Percentiles rank a stretch among this genome's conserved stretches.
These are phyloP conservation scores for Caenorhabditis sulstoni DNA, from an alignment of 2,888 invertebrate species.

Conservation along the genomic window DNA sequence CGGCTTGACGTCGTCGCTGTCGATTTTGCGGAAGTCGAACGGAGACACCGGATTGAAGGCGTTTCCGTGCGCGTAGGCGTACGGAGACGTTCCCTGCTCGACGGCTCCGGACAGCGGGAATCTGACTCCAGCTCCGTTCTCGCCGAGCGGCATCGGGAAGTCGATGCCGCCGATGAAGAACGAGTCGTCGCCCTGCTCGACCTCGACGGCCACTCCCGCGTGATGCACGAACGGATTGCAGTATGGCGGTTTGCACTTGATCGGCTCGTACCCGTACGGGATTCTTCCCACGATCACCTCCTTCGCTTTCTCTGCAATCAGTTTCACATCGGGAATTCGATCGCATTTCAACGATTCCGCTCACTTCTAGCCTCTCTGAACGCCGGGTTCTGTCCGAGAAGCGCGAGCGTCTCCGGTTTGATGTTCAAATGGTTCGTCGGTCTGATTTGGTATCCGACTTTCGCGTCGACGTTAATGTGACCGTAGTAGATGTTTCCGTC, in stretches of 20 bases:
- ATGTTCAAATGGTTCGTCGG: constrained; percentile 76
- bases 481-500: constrained; percentile 74
- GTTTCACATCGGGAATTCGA: neutral
- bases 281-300: constrained; percentile 75
- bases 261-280: constrained; percentile 77
- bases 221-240: constrained; percentile 79
- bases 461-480: constrained; percentile 69
- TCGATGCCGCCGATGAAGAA: constrained; percentile 78
- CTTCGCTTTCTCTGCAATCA: constrained; percentile 71
- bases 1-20: constrained; percentile 57
- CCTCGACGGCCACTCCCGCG: constrained; percentile 75
- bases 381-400: constrained; percentile 73
- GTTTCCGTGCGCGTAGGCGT: constrained; percentile 76
- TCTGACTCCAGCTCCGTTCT: constrained; percentile 75
- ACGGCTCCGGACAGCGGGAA: constrained; percentile 77
- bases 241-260: constrained; percentile 78
- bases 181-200: constrained; percentile 76
- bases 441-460: constrained; percentile 74
- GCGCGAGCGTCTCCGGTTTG: constrained; percentile 74
- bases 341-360: constrained; percentile 12
- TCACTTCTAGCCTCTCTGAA: constrained; percentile 76
- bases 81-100: constrained; percentile 76
- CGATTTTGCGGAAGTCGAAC: constrained; percentile 68
- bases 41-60: constrained; percentile 76
- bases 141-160: constrained; percentile 76